Evolutionary conservation across 2,888 invertebrate species (phyloP), one percentile per base, ranked within the genome.

Genomic region (Dasypolia templi): DNA sequence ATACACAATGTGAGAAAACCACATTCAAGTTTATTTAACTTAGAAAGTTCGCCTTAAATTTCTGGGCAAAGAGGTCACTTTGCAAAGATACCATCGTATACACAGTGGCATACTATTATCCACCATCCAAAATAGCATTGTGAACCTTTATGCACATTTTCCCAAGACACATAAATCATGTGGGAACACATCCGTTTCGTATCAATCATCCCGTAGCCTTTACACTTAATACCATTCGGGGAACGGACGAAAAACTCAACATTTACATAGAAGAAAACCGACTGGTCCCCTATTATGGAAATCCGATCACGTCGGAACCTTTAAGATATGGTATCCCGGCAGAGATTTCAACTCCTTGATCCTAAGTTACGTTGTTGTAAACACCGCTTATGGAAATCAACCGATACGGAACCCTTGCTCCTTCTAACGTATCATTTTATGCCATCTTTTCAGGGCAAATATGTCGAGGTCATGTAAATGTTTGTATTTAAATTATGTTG

Each of bases 251-350:
- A 93, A 92, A 91, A 91, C 88, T 91, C 87, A 74, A 82, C 83
- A 92, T 92, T 91, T 93, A 90, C 91, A 92, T 91, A 90, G 91
- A 90, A 90, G 89, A 91, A 88, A 87, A 83, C 86, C 85, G 85
- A 77, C 84, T 84, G 88, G 86, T 83, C 89, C 88, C 89, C 89
- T 93, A 92, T 94, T 94, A 95, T 94, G 94, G 91, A 94, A 94
- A 95, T 94, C 89, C 86, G 89, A 94, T 94, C 94, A 94, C 94
- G 94, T 93, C 88, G 89, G 80, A 87, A 87, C 90, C 91, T 89
- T 89, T 88, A 91, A 91, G 92, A 93, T 92, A 92, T 90, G 91
- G 91, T 92, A 91, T 92, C 88, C 90, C 85, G 85, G 90, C 90
- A 91, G 91, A 93, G 94, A 94, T 94, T 94, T 91, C 88, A 87